Evolutionary conservation across 2,113 vertebrate genomes (phyloP), one percentile per base, ranked within the genome.

Genomic region (Chionodraco myersi): DNA sequence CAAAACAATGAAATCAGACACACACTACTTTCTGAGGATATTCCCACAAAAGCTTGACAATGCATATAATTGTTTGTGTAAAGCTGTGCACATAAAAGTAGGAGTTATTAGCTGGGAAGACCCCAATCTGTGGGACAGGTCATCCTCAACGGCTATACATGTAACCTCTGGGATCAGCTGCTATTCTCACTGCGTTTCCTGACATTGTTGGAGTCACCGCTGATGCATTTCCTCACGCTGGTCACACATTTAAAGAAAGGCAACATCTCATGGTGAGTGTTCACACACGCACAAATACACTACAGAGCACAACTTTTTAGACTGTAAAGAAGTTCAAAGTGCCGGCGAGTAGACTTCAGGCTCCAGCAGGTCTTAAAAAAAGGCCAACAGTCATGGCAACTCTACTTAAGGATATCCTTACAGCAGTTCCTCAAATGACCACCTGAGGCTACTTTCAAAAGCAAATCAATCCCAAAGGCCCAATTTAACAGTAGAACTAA

Each of bases 141-240:
- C 65, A 44, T 70, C 70, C 63, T 64, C 52, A 65, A 30, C 8
- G 6, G 79, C 80, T 18, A 15, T 0, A 74, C 60, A 76, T 36
- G 7, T 47, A 66, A 18, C 45, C 63, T 70, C 72, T 77, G 67
- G 83, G 86, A 87, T 82, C 58, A 79, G 65, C 79, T 76, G 69
- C 71, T 63, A 78, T 81, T 84, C 52, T 75, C 56, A 79, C 85
- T 60, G 68, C 26, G 77, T 73, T 93, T 94, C 92, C 94, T 92
- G 88, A 89, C 81, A 89, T 94, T 94, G 91, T 94, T 86, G 69
- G 9, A 76, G 61, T 72, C 72, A 86, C 58, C 36, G 74, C 80
- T 87, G 92, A 90, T 91, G 61, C 82, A 79, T 86, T 92, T 93
- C 89, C 90, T 79, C 77, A 11, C 34, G 70, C 70, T 57, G 34